Conservation (phyloP, 2,888 invertebrate genomes). For the Anagyrus pseudococci region DNA sequence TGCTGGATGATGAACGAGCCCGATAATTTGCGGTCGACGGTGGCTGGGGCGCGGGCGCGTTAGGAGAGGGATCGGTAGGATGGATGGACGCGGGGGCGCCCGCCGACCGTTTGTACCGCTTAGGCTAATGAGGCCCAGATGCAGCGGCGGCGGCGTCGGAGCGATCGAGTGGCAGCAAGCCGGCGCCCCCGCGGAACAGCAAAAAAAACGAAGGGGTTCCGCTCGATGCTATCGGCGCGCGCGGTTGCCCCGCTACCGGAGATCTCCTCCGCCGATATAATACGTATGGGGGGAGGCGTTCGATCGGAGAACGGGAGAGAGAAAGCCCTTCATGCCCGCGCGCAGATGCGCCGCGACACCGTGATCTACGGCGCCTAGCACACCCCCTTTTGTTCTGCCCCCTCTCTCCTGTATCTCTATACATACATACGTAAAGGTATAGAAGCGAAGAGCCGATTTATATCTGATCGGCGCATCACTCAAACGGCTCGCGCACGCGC, state of each 20-base stretch:
- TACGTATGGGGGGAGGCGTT: not conserved
- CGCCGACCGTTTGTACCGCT: conserved; percentile 55
- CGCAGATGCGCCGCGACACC: conserved; percentile 19
- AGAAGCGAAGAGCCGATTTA: not conserved
- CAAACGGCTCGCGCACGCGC: not conserved
- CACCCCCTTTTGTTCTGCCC: not conserved
- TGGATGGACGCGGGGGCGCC: not conserved
- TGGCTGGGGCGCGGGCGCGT: conserved; percentile 22
- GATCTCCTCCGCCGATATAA: not conserved
- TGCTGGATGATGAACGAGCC: conserved; percentile 15
- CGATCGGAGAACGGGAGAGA: conserved; percentile 15
- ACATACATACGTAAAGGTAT: too few relatives aligned
- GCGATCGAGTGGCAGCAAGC: conserved; percentile 3
- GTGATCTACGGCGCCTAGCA: conserved; percentile 31
- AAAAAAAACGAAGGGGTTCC: conserved; percentile 28
- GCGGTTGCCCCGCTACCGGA: conserved; percentile 2
- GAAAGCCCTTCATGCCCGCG: conserved; percentile 16
- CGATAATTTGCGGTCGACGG: conserved; percentile 29
- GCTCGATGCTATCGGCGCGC: conserved; percentile 12
- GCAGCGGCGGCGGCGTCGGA: conserved; percentile 34
- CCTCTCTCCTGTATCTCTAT: too few relatives aligned
- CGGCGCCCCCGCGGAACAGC: conserved; percentile 30
- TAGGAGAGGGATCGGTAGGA: too few relatives aligned
- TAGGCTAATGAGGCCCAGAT: conserved; percentile 60
- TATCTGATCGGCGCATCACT: not conserved